phyloP scores from a whole-genome alignment of 2,888 invertebrate genomes.

The Cistogaster globosa region DNA sequence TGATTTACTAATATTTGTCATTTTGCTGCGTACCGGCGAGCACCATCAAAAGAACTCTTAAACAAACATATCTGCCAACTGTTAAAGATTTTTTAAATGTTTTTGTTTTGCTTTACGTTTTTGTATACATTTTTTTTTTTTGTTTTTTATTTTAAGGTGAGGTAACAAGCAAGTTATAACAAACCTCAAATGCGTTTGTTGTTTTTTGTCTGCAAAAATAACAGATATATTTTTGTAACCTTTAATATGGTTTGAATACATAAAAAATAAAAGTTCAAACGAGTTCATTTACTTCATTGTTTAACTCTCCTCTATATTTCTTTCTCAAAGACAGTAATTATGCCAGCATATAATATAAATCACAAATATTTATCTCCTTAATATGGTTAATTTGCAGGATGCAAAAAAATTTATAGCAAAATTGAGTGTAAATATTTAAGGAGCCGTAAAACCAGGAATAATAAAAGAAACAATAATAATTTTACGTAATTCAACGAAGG shows the following conservation, averaged over 20 bases:
- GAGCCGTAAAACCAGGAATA: slow-evolving; percentile 36
- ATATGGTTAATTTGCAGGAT: background rate
- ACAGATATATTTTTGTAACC: slow-evolving; percentile 37
- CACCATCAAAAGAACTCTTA: background rate
- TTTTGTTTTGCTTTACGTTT: background rate
- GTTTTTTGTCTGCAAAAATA: too few species aligned
- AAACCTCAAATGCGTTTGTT: slow-evolving; percentile 26
- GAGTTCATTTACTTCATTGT: slow-evolving; percentile 57
- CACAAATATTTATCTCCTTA: too few species aligned
- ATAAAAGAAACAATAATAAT: background rate
- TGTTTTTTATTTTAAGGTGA: slow-evolving; percentile 27
- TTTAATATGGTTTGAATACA: slow-evolving; percentile 38
- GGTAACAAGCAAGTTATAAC: slow-evolving; percentile 24
- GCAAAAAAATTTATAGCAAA: background rate
- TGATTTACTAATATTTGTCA: slow-evolving; percentile 57
- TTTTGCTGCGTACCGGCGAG: slow-evolving; percentile 27
- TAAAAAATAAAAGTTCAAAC: slow-evolving; percentile 47
- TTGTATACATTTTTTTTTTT: background rate
- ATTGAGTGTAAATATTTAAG: slow-evolving; percentile 4
- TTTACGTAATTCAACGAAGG: too few species aligned
- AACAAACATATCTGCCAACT: slow-evolving; percentile 6
- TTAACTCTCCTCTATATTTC: background rate
- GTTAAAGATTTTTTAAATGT: slow-evolving; percentile 49
- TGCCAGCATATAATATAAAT: background rate
- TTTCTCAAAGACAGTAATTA: background rate